phyloP scores from a whole-genome alignment of 2,113 vertebrate species.

The Amazona vittata region DNA sequence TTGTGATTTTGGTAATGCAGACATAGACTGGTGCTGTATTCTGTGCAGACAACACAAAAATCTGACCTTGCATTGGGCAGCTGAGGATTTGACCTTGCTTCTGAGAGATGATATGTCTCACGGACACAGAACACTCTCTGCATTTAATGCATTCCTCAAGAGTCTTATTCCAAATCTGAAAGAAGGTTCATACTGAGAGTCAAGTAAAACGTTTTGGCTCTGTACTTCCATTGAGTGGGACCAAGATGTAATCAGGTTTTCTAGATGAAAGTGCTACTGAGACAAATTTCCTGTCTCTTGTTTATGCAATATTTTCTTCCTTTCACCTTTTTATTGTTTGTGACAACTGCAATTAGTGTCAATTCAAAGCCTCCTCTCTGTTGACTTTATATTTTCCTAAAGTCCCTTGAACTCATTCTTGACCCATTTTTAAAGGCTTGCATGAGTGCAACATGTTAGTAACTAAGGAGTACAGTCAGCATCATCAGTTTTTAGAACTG shows the following conservation, averaged over 20 bases:
- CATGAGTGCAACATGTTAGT: background rate
- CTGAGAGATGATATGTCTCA: background rate
- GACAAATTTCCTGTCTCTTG: background rate
- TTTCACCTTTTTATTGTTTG: background rate
- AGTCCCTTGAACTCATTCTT: background rate
- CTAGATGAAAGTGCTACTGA: background rate
- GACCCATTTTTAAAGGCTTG: background rate
- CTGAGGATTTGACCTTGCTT: background rate
- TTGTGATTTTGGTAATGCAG: background rate
- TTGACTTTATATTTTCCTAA: background rate
- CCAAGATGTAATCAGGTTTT: background rate
- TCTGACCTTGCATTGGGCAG: background rate
- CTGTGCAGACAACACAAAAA: background rate
- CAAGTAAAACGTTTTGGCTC: background rate
- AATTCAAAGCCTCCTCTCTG: background rate
- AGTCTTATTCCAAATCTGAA: background rate
- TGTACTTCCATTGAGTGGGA: background rate
- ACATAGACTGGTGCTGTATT: rapidly evolving
- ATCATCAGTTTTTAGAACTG: background rate
- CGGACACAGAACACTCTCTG: too few relatives aligned
- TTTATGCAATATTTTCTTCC: background rate
- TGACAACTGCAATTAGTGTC: background rate
- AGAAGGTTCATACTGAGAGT: background rate
- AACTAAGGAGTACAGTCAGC: background rate
- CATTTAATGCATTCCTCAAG: background rate